Conservation (phyloP, 2,888 invertebrate species). For the Euzophera pinguis region DNA sequence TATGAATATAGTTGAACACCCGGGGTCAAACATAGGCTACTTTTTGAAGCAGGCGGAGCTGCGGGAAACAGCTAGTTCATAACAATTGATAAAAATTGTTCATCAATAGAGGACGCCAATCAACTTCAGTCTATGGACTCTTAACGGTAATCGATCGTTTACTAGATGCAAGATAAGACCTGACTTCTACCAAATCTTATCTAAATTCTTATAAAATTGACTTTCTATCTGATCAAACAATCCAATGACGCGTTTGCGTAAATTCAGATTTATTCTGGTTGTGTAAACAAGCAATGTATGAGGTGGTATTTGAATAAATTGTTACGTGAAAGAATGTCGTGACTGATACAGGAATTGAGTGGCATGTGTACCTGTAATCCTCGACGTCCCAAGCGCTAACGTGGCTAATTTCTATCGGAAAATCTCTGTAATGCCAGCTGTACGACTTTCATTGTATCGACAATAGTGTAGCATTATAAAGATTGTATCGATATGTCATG, state of each 20-base stretch:
- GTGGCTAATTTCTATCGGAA: slow-evolving; percentile 5
- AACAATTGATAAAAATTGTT: slow-evolving; percentile 6
- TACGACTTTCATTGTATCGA: not conserved
- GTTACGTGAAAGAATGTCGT: not conserved
- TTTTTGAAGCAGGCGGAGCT: no score
- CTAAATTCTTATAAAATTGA: not conserved
- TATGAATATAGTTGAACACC: no score
- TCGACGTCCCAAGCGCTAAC: not conserved
- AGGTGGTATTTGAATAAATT: not conserved
- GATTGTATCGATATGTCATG: not conserved
- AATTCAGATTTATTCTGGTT: not conserved
- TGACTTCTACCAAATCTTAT: not conserved
- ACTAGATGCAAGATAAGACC: slow-evolving; percentile 11
- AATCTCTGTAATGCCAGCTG: slow-evolving; percentile 9
- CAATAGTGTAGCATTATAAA: not conserved
- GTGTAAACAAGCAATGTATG: not conserved
- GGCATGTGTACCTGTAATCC: not conserved
- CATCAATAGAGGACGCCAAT: slow-evolving; percentile 6
- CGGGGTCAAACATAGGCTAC: no score
- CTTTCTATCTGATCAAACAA: not conserved
- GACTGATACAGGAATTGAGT: not conserved
- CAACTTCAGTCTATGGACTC: slow-evolving; percentile 5
- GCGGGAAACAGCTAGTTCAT: not conserved
- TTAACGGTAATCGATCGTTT: slow-evolving; percentile 11
- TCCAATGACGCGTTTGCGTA: not conserved